Conservation (phyloP, 2,797 vertebrate genomes). For the Sebastolobus altivelis region DNA sequence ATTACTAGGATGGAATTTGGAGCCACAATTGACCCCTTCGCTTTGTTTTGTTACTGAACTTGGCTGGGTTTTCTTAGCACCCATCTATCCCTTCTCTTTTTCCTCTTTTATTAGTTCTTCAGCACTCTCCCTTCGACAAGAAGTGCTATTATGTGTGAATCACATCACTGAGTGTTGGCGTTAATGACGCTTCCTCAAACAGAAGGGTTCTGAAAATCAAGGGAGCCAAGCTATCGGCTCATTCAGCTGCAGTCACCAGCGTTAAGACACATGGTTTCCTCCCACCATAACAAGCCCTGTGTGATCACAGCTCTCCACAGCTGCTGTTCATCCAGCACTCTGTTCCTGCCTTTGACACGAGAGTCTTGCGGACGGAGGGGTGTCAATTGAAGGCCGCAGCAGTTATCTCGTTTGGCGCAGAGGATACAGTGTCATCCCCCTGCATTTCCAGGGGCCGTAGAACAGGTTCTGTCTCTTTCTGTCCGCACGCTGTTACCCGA, state of each 20-base stretch:
- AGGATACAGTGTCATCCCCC: constrained; percentile 58
- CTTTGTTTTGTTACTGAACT: constrained; percentile 35
- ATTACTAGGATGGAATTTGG: constrained; percentile 38
- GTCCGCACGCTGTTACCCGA: constrained; percentile 52
- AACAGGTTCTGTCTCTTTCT: constrained; percentile 66
- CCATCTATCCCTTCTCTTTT: constrained; percentile 1
- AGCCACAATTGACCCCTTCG: constrained; percentile 34
- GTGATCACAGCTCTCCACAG: constrained; percentile 24
- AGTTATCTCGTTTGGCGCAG: constrained; percentile 46
- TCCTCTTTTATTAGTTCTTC: constrained; percentile 1
- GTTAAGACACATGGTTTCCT: constrained; percentile 31
- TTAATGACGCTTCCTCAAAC: constrained; percentile 33
- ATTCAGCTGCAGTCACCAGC: constrained; percentile 23
- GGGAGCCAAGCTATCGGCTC: constrained; percentile 9
- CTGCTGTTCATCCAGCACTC: constrained; percentile 34
- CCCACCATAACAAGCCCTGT: constrained; percentile 16
- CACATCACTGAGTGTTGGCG: constrained; percentile 17
- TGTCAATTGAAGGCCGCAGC: constrained; percentile 37
- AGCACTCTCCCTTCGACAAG: constrained; percentile 13
- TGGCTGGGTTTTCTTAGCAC: constrained; percentile 18
- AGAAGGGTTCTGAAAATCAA: constrained; percentile 38
- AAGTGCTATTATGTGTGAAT: constrained; percentile 42
- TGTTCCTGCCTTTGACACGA: constrained; percentile 28
- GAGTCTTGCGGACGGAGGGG: constrained; percentile 12
- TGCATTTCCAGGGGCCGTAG: constrained; percentile 43